Percentiles rank a stretch among this genome's conserved stretches.
Conservation (phyloP, 2,113 vertebrate genomes). For the Nycticryphes semicollaris region DNA sequence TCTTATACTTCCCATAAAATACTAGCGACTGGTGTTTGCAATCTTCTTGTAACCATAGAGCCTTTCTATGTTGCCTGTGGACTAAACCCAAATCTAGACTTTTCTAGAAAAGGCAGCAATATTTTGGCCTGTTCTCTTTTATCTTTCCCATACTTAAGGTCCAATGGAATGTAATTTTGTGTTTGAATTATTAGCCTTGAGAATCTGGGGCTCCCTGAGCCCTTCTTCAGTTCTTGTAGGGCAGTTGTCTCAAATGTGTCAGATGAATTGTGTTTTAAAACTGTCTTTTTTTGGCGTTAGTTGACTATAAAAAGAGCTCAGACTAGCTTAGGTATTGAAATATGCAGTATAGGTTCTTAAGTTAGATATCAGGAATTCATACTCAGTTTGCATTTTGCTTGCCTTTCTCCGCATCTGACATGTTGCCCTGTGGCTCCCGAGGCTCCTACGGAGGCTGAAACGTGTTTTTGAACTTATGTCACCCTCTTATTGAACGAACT, state of each 20-base stretch:
- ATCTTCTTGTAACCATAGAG: not conserved
- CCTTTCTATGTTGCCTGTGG: not conserved
- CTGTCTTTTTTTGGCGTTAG: not conserved
- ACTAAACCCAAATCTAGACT: not conserved
- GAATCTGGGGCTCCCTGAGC: not conserved
- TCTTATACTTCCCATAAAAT: not conserved
- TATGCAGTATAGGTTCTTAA: not conserved
- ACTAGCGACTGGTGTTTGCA: not conserved
- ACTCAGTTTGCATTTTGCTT: not conserved
- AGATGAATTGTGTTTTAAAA: not conserved
- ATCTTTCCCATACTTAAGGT: not conserved
- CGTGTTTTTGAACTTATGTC: not conserved
- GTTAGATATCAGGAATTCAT: not conserved
- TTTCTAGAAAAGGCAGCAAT: not conserved
- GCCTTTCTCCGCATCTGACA: not conserved
- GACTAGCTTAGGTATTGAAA: not conserved
- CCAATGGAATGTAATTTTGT: not conserved
- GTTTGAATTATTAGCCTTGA: not conserved
- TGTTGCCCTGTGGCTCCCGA: not conserved
- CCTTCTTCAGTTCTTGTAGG: not conserved
- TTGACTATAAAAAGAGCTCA: not conserved
- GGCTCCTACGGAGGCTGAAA: not conserved
- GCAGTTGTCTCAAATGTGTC: not conserved
- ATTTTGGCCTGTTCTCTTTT: not conserved
- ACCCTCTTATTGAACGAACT: not conserved